These are phyloP conservation scores for Acipenser oxyrinchus DNA, from an alignment of 2,797 vertebrate genomes.

Conservation along the genomic window DNA sequence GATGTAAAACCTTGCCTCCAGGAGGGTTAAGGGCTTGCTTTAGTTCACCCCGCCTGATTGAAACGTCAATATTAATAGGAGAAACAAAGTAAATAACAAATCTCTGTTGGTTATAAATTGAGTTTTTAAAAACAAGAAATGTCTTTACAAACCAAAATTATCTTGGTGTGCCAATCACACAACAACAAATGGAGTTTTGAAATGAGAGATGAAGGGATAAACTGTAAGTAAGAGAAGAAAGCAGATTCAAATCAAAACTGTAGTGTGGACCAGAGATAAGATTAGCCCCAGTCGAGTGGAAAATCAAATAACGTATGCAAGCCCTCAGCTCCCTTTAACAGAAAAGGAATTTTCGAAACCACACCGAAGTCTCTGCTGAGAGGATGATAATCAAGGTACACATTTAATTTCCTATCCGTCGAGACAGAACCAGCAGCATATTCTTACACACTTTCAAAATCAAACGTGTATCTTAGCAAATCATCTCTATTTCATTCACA, in stretches of 20 bases:
- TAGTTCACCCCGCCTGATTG: too few species aligned
- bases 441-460: background rate
- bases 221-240: background rate
- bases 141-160: background rate
- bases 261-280: background rate
- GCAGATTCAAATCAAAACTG: background rate
- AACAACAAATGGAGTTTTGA: background rate
- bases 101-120: too few species aligned
- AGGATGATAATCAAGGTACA: background rate
- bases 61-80: too few species aligned
- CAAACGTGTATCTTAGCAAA: background rate
- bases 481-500: background rate
- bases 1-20: too few species aligned
- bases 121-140: background rate
- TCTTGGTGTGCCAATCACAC: background rate
- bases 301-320: background rate
- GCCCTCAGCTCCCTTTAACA: background rate
- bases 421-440: background rate
- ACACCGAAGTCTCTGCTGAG: background rate
- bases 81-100: too few species aligned
- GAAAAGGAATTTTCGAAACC: background rate
- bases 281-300: background rate
- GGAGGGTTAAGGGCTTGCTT: too few species aligned
- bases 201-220: background rate
- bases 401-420: background rate